Conservation (phyloP, 2,888 invertebrate species). For the Anthrax anthrax region DNA sequence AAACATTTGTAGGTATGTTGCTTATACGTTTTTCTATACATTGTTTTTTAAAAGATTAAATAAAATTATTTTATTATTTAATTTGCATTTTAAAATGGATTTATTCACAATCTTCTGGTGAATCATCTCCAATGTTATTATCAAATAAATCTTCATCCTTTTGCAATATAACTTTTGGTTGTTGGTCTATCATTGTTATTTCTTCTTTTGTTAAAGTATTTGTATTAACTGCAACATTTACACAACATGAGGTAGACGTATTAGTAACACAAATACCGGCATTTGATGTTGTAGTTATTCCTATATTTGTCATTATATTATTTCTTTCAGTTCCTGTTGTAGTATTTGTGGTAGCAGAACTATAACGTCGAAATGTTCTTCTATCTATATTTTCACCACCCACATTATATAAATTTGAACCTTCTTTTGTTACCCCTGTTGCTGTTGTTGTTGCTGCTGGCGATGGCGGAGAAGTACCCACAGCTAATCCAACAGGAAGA, state of each 20-base stretch:
- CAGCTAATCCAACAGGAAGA: not conserved
- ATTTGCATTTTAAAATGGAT: too few species aligned
- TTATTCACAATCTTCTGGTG: slow-evolving; percentile 6
- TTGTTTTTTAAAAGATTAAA: not conserved
- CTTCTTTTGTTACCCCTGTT: not conserved
- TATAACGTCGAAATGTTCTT: not conserved
- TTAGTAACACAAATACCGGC: not conserved
- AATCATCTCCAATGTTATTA: slow-evolving; percentile 10
- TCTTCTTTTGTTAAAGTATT: slow-evolving; percentile 9
- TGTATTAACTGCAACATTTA: slow-evolving; percentile 8
- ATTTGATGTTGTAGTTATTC: not conserved
- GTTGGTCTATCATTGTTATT: slow-evolving; percentile 4
- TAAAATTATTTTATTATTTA: too few species aligned
- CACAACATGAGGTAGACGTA: not conserved
- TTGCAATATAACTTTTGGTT: slow-evolving; percentile 13
- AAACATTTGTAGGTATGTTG: too few species aligned
- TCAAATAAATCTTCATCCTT: slow-evolving; percentile 8
- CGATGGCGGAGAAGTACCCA: not conserved
- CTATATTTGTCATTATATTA: not conserved
- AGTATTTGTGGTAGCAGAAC: not conserved
- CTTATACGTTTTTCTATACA: too few species aligned
- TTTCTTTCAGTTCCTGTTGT: not conserved
- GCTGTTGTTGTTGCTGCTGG: slow-evolving; percentile 1
- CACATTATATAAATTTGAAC: not conserved
- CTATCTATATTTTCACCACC: not conserved